Evolutionary conservation across 2,113 vertebrate species (phyloP).

Genomic region (Lophius piscatorius): DNA sequence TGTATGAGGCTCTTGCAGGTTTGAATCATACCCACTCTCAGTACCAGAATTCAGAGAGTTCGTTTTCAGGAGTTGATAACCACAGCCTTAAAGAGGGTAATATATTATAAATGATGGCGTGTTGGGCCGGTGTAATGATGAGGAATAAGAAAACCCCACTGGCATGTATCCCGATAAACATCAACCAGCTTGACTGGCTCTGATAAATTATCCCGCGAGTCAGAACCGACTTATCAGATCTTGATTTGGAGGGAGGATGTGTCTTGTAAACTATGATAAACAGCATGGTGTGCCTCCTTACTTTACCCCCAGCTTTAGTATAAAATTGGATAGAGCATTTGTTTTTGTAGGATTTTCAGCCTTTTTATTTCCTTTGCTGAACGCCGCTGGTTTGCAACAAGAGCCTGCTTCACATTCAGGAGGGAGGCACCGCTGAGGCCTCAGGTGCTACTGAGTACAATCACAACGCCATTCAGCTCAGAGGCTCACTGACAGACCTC

Average conservation of each 20-base stretch:
- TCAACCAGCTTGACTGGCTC: constrained; percentile 42
- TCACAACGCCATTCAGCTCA: constrained; percentile 8
- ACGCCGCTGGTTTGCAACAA: constrained; percentile 14
- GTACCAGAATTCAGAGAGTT: constrained; percentile 4
- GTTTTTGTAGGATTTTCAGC: constrained; percentile 2
- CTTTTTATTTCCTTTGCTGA: constrained; percentile 25
- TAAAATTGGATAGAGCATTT: constrained; percentile 18
- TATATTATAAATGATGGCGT: constrained; percentile 45
- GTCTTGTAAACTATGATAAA: constrained; percentile 65
- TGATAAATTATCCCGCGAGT: constrained; percentile 59
- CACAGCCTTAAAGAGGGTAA: constrained; percentile 29
- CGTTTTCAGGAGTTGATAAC: constrained; percentile 15
- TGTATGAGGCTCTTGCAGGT: no score
- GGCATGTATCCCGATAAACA: constrained; percentile 68
- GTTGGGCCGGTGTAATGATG: constrained; percentile 54
- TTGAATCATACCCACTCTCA: no score
- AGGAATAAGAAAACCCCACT: constrained; percentile 55
- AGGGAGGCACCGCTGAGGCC: constrained; percentile 8
- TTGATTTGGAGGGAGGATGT: constrained; percentile 49
- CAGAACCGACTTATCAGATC: constrained; percentile 58
- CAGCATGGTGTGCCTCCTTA: constrained; percentile 19
- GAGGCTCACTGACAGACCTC: constrained; percentile 1
- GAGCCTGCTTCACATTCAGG: constrained; percentile 16
- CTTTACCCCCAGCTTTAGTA: constrained; percentile 39
- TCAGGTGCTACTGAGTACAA: constrained; percentile 7